Percentiles rank a stretch among this genome's conserved stretches.
Evolutionary conservation across 2,888 invertebrate genomes (phyloP).

Genomic region (Philonicus albiceps): DNA sequence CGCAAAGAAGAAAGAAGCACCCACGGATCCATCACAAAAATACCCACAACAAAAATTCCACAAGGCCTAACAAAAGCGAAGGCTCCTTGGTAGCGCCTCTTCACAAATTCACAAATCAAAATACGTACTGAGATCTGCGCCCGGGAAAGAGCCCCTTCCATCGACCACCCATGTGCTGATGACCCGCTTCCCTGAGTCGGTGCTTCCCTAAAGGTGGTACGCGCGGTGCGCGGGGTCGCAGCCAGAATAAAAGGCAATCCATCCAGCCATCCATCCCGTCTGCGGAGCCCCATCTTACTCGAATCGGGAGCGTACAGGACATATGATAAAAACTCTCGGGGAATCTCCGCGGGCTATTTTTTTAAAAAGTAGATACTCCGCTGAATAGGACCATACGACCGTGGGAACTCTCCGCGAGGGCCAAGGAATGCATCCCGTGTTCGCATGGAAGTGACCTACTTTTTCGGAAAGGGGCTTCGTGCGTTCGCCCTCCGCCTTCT

Average conservation of each 20-base stretch:
- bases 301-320: not conserved
- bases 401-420: not conserved
- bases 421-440: not conserved
- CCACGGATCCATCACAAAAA: not conserved
- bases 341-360: not conserved
- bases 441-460: constrained; percentile 17
- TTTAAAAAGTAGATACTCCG: not conserved
- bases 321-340: not conserved
- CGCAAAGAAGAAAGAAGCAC: not conserved
- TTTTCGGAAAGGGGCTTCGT: not conserved
- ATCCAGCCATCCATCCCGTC: not conserved
- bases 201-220: constrained; percentile 38
- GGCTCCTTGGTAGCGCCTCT: not conserved
- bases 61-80: not conserved
- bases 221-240: not conserved
- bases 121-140: not conserved
- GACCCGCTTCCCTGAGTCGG: constrained; percentile 16
- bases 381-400: not conserved
- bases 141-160: not conserved
- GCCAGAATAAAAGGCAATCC: not conserved
- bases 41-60: not conserved
- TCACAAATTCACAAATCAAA: not conserved
- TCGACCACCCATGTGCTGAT: not conserved
- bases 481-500: not conserved
- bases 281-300: not conserved